Evolutionary conservation across 2,113 vertebrate species (phyloP).

Genomic region (Oncorhynchus mykiss): DNA sequence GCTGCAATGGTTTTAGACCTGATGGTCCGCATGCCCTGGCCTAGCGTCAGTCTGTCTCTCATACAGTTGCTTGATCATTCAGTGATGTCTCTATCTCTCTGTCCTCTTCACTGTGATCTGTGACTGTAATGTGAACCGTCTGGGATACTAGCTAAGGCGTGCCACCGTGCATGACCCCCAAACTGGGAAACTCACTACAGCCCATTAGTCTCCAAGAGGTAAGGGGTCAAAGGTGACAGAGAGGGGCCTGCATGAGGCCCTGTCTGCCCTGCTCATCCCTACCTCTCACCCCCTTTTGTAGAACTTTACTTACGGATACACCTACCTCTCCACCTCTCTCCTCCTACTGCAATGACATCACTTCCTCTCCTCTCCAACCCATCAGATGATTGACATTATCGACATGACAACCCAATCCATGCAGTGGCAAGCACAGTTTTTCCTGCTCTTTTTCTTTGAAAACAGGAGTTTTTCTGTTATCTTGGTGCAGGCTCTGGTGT

Average conservation of each 20-base stretch:
- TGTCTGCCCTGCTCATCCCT: background rate
- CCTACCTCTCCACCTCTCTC: background rate
- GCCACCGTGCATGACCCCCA: conserved; percentile 93
- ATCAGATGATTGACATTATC: background rate
- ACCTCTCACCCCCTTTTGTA: background rate
- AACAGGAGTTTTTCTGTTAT: background rate
- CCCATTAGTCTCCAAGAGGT: conserved; percentile 97
- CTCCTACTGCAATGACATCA: background rate
- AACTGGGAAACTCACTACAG: conserved; percentile 91
- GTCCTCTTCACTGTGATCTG: background rate
- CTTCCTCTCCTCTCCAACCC: background rate
- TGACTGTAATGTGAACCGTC: conserved; percentile 37
- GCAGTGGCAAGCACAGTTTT: background rate
- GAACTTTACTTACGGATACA: background rate
- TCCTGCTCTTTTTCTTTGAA: background rate
- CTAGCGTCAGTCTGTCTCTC: background rate
- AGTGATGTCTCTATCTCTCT: conserved; percentile 32
- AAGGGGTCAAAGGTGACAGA: conserved; percentile 69
- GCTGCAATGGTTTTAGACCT: background rate
- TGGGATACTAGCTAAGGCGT: conserved; percentile 83
- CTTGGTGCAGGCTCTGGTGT: background rate
- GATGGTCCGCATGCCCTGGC: background rate
- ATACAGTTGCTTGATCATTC: conserved; percentile 1
- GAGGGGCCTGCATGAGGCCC: background rate
- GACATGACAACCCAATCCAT: background rate